A percentile compares a stretch with the other conserved stretches of the same genome.
phyloP scores from a whole-genome alignment of 2,113 vertebrate genomes.

The Stomatorhinus ivindoensis region DNA sequence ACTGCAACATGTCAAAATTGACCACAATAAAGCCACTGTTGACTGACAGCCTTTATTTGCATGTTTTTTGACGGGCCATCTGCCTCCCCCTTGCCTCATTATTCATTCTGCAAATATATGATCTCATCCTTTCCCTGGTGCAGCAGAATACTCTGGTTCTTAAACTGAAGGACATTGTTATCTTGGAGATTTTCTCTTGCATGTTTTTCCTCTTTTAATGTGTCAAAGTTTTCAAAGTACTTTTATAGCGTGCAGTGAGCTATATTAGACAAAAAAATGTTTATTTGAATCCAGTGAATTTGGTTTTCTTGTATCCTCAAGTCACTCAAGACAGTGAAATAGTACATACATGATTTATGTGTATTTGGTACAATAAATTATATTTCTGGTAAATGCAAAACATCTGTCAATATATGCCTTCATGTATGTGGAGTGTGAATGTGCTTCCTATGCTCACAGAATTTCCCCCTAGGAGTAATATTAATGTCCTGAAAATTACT shows the following conservation, averaged over 20 bases:
- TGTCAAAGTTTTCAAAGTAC: not conserved
- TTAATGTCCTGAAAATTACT: not conserved
- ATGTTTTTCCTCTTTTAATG: not conserved
- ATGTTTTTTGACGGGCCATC: not conserved
- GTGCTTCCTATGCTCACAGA: not conserved
- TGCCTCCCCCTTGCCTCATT: not conserved
- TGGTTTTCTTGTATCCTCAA: not conserved
- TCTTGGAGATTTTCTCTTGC: not conserved
- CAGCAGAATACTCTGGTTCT: not conserved
- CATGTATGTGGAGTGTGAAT: not conserved
- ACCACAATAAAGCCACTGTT: not conserved
- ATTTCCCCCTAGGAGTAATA: not conserved
- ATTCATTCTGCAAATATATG: slow-evolving; percentile 1
- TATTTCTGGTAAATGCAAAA: not conserved
- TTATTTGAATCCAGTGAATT: not conserved
- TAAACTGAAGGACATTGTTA: slow-evolving; percentile 6
- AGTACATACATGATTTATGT: not conserved
- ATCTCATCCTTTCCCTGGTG: not conserved
- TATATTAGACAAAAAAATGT: not conserved
- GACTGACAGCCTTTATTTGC: not conserved
- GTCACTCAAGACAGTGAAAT: not conserved
- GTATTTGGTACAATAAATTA: not conserved
- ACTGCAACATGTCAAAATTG: not conserved
- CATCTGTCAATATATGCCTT: not conserved
- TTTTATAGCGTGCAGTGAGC: not conserved